A percentile compares a stretch with the other conserved stretches of the same genome.
Conservation (phyloP, 53 echinoderm and acorn worm genomes). For the Mesocentrotus franciscanus region DNA sequence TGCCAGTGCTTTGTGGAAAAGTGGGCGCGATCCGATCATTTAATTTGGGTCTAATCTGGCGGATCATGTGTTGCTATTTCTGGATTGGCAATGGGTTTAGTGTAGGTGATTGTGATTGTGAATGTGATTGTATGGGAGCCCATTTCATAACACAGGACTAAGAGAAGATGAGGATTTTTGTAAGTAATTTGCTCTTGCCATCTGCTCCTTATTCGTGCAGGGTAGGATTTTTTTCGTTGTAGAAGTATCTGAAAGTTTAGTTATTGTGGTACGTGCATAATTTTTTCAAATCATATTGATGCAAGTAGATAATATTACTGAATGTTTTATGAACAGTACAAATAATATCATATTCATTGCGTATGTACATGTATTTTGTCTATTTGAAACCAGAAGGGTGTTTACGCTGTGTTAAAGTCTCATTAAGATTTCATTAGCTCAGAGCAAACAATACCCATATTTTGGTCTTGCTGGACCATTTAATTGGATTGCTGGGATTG, state of each 20-base stretch:
- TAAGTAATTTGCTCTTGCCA: slow-evolving; percentile 10
- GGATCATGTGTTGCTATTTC: slow-evolving; percentile 47
- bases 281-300: background rate
- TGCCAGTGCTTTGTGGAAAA: slow-evolving; percentile 10
- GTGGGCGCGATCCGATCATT: slow-evolving; percentile 41
- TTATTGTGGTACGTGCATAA: background rate
- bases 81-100: slow-evolving; percentile 32
- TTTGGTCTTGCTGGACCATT: too few species aligned
- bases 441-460: too few species aligned
- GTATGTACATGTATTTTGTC: background rate
- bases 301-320: background rate
- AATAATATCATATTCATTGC: background rate
- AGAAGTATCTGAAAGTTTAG: background rate
- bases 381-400: background rate
- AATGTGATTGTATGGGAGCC: background rate
- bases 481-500: too few species aligned
- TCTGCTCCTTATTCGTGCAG: background rate
- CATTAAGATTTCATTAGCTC: too few species aligned
- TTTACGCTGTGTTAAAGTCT: background rate
- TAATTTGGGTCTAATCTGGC: slow-evolving; percentile 41
- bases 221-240: background rate
- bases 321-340: background rate
- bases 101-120: slow-evolving; percentile 12
- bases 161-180: slow-evolving; percentile 27
- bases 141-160: slow-evolving; percentile 32